Percentiles rank a stretch among this genome's conserved stretches.
These are phyloP conservation scores for Python bivittatus DNA, from an alignment of 2,113 vertebrate species.

Conservation along the genomic window DNA sequence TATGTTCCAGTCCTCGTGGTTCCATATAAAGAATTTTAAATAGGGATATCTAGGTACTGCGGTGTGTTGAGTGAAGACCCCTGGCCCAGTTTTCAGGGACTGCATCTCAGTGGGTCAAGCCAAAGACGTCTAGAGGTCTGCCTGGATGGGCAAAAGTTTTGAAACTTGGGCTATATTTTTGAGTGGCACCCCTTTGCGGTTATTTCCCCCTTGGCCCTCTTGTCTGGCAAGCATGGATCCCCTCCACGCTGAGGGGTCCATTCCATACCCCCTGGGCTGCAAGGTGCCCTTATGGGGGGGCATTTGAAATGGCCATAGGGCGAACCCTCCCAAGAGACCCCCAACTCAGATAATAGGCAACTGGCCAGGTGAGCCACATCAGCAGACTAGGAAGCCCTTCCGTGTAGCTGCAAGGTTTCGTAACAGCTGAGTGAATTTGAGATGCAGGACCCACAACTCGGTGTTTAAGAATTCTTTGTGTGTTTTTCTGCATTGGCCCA, in stretches of 20 bases:
- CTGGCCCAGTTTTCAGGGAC: background rate
- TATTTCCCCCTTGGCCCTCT: too few species aligned
- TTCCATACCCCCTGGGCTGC: background rate
- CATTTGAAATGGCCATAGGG: background rate
- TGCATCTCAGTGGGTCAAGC: background rate
- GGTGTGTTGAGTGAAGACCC: background rate
- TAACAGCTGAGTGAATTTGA: background rate
- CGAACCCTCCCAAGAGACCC: too few species aligned
- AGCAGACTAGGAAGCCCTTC: background rate
- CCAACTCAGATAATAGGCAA: too few species aligned
- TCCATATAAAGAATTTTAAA: background rate
- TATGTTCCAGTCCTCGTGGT: background rate
- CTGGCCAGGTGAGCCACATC: too few species aligned
- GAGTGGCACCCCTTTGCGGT: background rate
- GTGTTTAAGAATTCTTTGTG: background rate
- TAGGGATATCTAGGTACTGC: background rate
- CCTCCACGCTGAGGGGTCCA: too few species aligned
- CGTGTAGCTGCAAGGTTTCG: background rate
- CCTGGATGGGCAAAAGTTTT: background rate
- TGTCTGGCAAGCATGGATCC: background rate
- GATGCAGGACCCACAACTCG: background rate
- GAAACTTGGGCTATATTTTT: background rate
- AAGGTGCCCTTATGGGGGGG: background rate
- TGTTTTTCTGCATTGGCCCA: background rate
- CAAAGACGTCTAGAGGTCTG: background rate